Evolutionary conservation across 2,888 invertebrate species (phyloP), one percentile per base, ranked within the genome.

Genomic region (Melanotus villosus): DNA sequence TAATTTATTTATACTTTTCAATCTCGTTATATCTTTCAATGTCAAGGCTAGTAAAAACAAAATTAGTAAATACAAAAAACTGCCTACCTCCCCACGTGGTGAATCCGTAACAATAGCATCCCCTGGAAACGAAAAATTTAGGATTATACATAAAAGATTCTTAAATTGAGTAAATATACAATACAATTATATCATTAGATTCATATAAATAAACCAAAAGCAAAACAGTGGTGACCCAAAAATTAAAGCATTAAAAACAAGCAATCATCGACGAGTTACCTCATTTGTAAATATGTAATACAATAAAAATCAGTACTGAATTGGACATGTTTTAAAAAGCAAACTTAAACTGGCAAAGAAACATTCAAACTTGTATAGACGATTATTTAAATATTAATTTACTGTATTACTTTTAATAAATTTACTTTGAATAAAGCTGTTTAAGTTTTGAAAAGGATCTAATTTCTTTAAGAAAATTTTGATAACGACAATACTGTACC

Each of bases 31-130:
- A n/a, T n/a, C n/a, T n/a, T n/a, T n/a, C n/a, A n/a, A n/a, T n/a
- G n/a, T n/a, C n/a, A n/a, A n/a, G n/a, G n/a, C n/a, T n/a, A n/a
- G n/a, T n/a, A n/a, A n/a, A 41, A 14, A 2, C 36, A 41, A 16
- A 18, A 41, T 16, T 16, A 41, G 7, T 3, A 26, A 7, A 5
- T 26, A 26, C 26, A 26, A 5, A 5, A 26, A 26, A 26, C 12
- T 1, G 47, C 57, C 26, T 54, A 68, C 68, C 50, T 69, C 69
- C 56, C 65, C 69, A n/a, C 43, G 36, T 23, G 70, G 57, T 5
- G 70, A 70, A 34, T 58, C 65, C 1, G 65, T 70, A n/a, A 70
- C 62, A 1, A 70, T n/a, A 10, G 62, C 47, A 41, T 70, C 70
- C 9, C 70, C 70, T 70, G 43, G 16, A 58, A 66, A 34, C 5